Evolutionary conservation across 2,888 invertebrate species (phyloP).

Genomic region (Ormyrus pomaceus): DNA sequence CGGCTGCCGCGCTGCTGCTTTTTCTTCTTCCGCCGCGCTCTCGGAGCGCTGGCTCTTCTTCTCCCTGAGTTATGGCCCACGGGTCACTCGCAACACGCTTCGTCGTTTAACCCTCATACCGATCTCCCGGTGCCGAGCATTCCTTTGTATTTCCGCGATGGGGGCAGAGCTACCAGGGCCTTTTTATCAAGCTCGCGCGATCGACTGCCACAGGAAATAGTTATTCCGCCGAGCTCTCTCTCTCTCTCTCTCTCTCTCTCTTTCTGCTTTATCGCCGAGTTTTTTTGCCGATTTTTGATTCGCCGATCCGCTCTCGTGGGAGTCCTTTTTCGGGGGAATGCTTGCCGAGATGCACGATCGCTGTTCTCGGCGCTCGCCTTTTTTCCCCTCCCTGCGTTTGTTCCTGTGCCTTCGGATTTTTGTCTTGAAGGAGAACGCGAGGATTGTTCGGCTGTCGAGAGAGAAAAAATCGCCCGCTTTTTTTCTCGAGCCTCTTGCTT

Average conservation of each 20-base stretch:
- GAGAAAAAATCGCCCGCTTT: too few relatives aligned
- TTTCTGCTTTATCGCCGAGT: background rate
- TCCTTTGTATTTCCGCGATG: constrained; percentile 67
- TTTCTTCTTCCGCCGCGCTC: constrained; percentile 49
- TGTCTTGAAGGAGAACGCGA: too few relatives aligned
- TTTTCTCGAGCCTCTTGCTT: too few relatives aligned
- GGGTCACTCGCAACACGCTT: constrained; percentile 73
- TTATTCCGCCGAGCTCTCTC: constrained; percentile 48
- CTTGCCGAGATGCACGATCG: background rate
- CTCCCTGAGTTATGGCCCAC: constrained; percentile 70
- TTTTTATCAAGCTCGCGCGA: constrained; percentile 61
- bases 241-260: background rate
- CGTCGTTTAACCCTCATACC: constrained; percentile 73
- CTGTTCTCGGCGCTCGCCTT: background rate
- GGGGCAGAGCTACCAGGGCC: constrained; percentile 57
- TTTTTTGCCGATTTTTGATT: too few relatives aligned
- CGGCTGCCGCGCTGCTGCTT: constrained; percentile 66
- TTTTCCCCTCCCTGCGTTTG: too few relatives aligned
- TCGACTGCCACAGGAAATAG: constrained; percentile 60
- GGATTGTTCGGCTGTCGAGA: too few relatives aligned
- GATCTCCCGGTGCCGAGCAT: constrained; percentile 61
- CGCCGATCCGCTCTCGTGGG: background rate
- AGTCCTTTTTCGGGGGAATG: background rate
- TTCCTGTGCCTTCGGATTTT: too few relatives aligned
- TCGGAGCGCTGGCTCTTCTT: constrained; percentile 20